These are phyloP conservation scores for Xylocopa sonorina DNA, from an alignment of 1,140 invertebrate genomes.

Conservation along the genomic window DNA sequence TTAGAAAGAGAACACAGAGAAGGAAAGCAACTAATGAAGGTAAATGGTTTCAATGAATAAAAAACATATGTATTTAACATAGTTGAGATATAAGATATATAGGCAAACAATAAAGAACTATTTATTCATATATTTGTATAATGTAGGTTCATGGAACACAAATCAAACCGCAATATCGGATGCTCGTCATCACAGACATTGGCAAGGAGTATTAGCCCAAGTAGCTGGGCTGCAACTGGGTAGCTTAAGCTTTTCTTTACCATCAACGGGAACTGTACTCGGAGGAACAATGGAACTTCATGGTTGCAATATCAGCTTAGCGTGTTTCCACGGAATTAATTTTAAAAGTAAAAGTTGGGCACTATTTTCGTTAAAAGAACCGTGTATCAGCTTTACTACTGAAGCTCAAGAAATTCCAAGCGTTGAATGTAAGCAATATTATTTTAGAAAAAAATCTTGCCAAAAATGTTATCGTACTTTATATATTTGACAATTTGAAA, in stretches of 20 bases:
- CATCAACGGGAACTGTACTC: constrained; percentile 89
- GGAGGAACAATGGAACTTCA: constrained; percentile 96
- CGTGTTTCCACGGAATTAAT: constrained; percentile 98
- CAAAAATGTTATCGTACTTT: background rate
- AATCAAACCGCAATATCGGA: constrained; percentile 83
- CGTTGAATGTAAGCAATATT: constrained; percentile 83
- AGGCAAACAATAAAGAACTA: constrained; percentile 24
- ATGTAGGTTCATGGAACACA: constrained; percentile 71
- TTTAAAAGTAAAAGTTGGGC: constrained; percentile 99
- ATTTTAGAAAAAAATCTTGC: background rate
- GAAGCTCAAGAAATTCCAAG: constrained; percentile 93
- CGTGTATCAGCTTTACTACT: constrained; percentile 96
- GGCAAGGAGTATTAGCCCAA: constrained; percentile 91
- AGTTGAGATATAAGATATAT: background rate
- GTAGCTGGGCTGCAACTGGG: constrained; percentile 89
- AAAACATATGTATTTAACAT: too few species aligned
- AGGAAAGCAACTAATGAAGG: constrained; percentile 75
- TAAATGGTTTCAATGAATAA: constrained; percentile 43
- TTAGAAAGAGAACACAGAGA: constrained; percentile 79
- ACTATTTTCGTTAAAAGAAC: constrained; percentile 96
- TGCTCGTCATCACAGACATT: constrained; percentile 93
- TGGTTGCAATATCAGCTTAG: constrained; percentile 95
- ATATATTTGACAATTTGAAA: background rate
- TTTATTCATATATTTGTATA: constrained; percentile 21
- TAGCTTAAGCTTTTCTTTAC: constrained; percentile 84